Conservation (phyloP, 1,140 invertebrate genomes). For the Panagrolaimus sp. region DNA sequence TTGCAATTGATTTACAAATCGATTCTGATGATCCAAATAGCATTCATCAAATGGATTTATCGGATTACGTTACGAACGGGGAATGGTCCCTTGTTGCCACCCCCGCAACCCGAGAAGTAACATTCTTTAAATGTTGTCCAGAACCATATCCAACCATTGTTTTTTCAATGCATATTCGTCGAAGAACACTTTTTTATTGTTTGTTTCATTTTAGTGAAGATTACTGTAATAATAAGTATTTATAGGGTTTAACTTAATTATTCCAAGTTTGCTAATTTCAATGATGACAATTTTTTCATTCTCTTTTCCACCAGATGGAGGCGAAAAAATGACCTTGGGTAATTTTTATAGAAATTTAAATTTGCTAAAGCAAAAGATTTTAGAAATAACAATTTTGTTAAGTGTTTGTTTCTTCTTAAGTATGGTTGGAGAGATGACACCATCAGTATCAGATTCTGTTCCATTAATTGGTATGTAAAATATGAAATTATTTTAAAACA, state of each 20-base stretch:
- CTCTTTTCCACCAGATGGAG: conserved; percentile 91
- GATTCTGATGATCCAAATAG: conserved; percentile 6
- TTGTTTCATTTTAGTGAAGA: neutral
- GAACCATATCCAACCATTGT: conserved; percentile 12
- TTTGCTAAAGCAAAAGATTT: too few species aligned
- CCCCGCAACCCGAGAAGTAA: conserved; percentile 6
- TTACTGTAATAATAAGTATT: too few species aligned
- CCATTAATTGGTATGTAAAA: conserved; percentile 78
- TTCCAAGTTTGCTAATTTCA: conserved; percentile 94
- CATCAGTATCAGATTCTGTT: conserved; percentile 89
- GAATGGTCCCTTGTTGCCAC: conserved; percentile 12
- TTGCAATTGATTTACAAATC: conserved; percentile 15
- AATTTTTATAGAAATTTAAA: neutral
- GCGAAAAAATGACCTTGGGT: conserved; percentile 72
- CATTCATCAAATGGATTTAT: conserved; percentile 23
- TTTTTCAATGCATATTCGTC: conserved; percentile 11
- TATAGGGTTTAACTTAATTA: conserved; percentile 94
- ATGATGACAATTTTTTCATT: conserved; percentile 96
- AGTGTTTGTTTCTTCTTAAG: conserved; percentile 60
- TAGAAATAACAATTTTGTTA: conserved; percentile 74
- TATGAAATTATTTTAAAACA: neutral
- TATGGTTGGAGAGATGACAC: conserved; percentile 69
- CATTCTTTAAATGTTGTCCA: conserved; percentile 8
- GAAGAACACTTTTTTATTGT: conserved; percentile 16
- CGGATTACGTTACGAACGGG: conserved; percentile 20